A percentile compares a stretch with the other conserved stretches of the same genome.
phyloP scores from a whole-genome alignment of 53 echinoderm and acorn worm genomes.

The Luidia sarsii region DNA sequence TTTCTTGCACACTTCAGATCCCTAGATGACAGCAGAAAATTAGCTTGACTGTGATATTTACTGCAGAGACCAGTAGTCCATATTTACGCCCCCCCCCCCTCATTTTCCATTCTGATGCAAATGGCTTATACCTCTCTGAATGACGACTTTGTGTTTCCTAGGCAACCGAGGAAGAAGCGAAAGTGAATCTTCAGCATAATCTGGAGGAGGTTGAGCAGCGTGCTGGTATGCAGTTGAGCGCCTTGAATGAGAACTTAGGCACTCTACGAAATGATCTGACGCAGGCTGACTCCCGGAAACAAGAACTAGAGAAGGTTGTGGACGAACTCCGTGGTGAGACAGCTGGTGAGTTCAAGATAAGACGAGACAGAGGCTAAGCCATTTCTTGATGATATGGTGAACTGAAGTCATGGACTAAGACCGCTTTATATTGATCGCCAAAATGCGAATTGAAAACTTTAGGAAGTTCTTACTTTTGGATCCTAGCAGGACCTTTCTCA shows the following conservation, averaged over 20 bases:
- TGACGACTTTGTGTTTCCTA: too few relatives aligned
- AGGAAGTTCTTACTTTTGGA: too few relatives aligned
- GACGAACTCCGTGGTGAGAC: constrained; percentile 88
- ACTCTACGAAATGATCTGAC: constrained; percentile 78
- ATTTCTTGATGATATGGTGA: constrained; percentile 16
- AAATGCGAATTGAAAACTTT: too few relatives aligned
- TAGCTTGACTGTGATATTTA: too few relatives aligned
- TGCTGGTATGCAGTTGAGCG: constrained; percentile 77
- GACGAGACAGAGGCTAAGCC: not conserved
- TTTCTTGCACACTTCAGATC: too few relatives aligned
- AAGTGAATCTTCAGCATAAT: constrained; percentile 56
- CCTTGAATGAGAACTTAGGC: constrained; percentile 92
- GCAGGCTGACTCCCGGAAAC: constrained; percentile 71
- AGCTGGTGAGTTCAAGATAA: constrained; percentile 56
- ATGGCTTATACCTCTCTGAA: too few relatives aligned
- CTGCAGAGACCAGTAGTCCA: too few relatives aligned
- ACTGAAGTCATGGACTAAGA: not conserved
- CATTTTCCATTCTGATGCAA: too few relatives aligned
- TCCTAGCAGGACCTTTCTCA: too few relatives aligned
- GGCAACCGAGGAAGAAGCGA: constrained; percentile 79
- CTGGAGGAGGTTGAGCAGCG: constrained; percentile 78
- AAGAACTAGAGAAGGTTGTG: constrained; percentile 79
- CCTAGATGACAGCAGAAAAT: too few relatives aligned
- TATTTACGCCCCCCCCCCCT: too few relatives aligned
- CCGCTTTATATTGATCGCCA: too few relatives aligned